Evolutionary conservation across 2,888 invertebrate genomes (phyloP), one percentile per base, ranked within the genome.

Genomic region (Ametastegia equiseti): DNA sequence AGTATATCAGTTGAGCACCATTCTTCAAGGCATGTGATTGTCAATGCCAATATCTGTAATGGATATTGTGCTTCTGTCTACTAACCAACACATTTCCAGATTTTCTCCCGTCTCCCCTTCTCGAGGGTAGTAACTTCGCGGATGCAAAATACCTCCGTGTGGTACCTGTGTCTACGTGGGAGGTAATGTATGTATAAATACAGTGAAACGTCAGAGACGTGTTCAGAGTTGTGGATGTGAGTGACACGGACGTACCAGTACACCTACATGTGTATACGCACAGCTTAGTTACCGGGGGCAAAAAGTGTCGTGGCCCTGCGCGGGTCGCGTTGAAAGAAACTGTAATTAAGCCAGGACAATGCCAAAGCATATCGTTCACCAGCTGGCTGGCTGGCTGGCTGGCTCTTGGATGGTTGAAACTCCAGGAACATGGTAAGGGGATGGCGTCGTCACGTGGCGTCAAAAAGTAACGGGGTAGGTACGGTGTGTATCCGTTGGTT

Each of bases 401-500:
- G 45, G 50, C 54, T 57, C 60, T 78, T 27, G 57, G 78, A 47
- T 78, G 60, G 78, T 63, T 60, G 54, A n/a, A 27, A 78, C 57
- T 42, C 63, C 15, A 23, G 78, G 30, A 78, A 60, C 36, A 63
- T 78, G 78, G 78, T 63, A 63, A 78, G 78, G 60, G 57, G 78
- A 30, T 27, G 60, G 39, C 78, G 60, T n/a, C n/a, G n/a, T 78
- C 78, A 63, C 78, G 63, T 39, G 78, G 78, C 78, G 78, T 78
- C 78, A 78, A 78, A 78, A 78, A 78, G 78, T 78, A 78, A 78
- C 78, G 78, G 78, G 78, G 60, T 75, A 78, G 30, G 60, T n/a
- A n/a, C n/a, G n/a, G n/a, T n/a, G 45, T 45, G 30, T 78, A 78
- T 78, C 42, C 63, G 78, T 63, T 42, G 78, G 85, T 87, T 87